Evolutionary conservation across 2,797 vertebrate genomes (phyloP).

Genomic region (Rousettus madagascariensis): DNA sequence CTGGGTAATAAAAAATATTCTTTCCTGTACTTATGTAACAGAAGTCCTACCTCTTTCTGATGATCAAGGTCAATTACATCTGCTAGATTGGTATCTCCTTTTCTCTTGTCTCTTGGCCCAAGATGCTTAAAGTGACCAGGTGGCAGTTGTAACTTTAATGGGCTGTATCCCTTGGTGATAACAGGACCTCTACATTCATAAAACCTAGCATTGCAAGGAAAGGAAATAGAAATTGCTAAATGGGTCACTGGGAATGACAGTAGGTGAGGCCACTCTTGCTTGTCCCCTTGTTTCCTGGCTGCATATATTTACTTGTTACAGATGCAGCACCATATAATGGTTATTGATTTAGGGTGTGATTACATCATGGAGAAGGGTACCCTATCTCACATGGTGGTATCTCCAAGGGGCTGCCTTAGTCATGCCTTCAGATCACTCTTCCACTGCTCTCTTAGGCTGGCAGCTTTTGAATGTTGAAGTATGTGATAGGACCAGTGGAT

Average conservation of each 20-base stretch:
- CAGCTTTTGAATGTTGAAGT: not conserved
- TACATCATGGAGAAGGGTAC: not conserved
- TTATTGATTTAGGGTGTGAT: not conserved
- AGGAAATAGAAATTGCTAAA: not conserved
- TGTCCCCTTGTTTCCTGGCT: not conserved
- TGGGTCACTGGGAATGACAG: not conserved
- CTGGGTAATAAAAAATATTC: not conserved
- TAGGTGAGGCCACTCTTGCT: not conserved
- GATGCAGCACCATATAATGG: not conserved
- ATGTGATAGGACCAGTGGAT: not conserved
- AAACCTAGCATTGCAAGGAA: not conserved
- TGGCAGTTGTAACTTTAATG: not conserved
- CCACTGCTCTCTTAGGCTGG: not conserved
- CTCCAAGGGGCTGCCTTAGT: not conserved
- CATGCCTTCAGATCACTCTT: not conserved
- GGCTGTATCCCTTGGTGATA: not conserved
- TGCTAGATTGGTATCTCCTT: not conserved
- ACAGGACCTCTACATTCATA: not conserved
- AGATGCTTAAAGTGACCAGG: not conserved
- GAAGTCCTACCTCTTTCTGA: not conserved
- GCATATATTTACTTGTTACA: not conserved
- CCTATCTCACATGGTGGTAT: not conserved
- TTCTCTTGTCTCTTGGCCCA: constrained; percentile 11
- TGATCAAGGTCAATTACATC: not conserved
- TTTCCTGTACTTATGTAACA: not conserved